Conservation (phyloP, 1,140 invertebrate species). For the Drosophila nikananu region DNA sequence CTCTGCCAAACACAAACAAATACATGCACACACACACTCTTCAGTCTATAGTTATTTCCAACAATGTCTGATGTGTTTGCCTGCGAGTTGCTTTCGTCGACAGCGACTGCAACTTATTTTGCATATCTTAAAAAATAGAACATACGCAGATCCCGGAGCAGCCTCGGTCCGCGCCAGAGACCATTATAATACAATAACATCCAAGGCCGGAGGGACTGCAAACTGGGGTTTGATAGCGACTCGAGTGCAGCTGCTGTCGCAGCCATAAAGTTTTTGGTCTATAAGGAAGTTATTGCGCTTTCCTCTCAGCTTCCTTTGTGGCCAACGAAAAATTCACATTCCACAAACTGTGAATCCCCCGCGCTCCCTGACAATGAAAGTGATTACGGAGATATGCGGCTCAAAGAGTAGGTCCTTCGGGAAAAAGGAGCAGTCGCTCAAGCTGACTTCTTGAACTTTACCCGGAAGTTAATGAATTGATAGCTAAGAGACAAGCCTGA, state of each 20-base stretch:
- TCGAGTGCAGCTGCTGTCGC: conserved; percentile 51
- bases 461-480: conserved; percentile 46
- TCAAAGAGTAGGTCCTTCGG: conserved; percentile 15
- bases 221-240: conserved; percentile 32
- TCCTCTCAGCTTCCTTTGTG: conserved; percentile 26
- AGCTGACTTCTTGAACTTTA: conserved; percentile 7
- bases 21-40: neutral
- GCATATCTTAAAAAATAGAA: conserved; percentile 77
- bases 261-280: conserved; percentile 55
- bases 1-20: conserved; percentile 33
- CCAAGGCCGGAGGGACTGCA: conserved; percentile 18
- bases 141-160: conserved; percentile 58
- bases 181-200: conserved; percentile 64
- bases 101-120: conserved; percentile 75
- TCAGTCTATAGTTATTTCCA: conserved; percentile 46
- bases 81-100: conserved; percentile 34
- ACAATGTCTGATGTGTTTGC: conserved; percentile 62
- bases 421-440: conserved; percentile 15
- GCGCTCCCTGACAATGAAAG: conserved; percentile 27
- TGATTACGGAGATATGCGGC: conserved; percentile 31
- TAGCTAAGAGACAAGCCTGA: conserved; percentile 3
- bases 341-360: conserved; percentile 7
- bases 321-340: conserved; percentile 27
- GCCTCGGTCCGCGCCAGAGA: conserved; percentile 40
- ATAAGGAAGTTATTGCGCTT: conserved; percentile 52